These are phyloP conservation scores for Poecilia wingei DNA, from an alignment of 2,797 vertebrate genomes.

Conservation along the genomic window DNA sequence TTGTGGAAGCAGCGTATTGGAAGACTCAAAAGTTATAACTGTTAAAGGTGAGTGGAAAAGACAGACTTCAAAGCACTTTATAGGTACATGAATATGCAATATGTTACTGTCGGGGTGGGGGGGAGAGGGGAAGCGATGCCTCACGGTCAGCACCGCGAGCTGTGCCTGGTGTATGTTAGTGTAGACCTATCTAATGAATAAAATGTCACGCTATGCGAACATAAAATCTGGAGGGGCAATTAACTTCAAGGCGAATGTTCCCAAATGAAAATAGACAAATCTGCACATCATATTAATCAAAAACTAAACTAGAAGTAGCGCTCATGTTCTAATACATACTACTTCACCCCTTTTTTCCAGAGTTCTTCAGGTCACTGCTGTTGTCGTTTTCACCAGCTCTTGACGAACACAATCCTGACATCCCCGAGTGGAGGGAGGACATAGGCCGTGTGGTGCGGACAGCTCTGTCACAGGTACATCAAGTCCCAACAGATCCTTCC, in stretches of 20 bases:
- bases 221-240: conserved; percentile 67
- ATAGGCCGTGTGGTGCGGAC: conserved; percentile 90
- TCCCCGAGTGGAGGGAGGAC: conserved; percentile 95
- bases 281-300: conserved; percentile 67
- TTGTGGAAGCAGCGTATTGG: conserved; percentile 87
- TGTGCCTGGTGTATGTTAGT: conserved; percentile 46
- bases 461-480: conserved; percentile 89
- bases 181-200: conserved; percentile 67
- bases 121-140: conserved; percentile 18
- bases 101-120: conserved; percentile 6
- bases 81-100: conserved; percentile 71
- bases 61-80: conserved; percentile 62
- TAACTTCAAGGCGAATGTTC: conserved; percentile 66
- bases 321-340: conserved; percentile 45
- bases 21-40: conserved; percentile 91
- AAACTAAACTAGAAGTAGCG: conserved; percentile 51
- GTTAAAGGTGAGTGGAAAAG: conserved; percentile 86
- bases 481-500: conserved; percentile 53
- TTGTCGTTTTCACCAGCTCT: conserved; percentile 94
- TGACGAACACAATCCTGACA: conserved; percentile 96
- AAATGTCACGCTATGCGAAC: conserved; percentile 66
- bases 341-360: conserved; percentile 69
- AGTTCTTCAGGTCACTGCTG: conserved; percentile 93
- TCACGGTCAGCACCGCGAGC: conserved; percentile 42
- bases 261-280: conserved; percentile 73